A percentile compares a stretch with the other conserved stretches of the same genome.
Conservation (phyloP, 2,888 invertebrate genomes). For the Pammene fasciana region DNA sequence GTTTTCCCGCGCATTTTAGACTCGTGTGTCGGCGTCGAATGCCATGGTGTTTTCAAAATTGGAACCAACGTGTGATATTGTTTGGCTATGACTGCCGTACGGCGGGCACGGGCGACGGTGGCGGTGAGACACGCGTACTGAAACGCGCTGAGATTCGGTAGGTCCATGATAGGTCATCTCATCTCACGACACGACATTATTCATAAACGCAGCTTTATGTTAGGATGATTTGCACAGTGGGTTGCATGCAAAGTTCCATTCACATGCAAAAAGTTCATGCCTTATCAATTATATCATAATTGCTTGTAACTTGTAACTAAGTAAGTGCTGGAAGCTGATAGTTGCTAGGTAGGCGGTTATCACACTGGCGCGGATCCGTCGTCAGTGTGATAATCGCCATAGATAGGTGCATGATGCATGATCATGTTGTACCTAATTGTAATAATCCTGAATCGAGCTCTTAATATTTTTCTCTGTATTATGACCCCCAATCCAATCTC, state of each 20-base stretch:
- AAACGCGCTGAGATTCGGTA: slow-evolving; percentile 53
- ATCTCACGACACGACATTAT: slow-evolving; percentile 46
- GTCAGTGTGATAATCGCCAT: too few relatives aligned
- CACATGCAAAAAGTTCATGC: neutral
- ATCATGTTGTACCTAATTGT: too few relatives aligned
- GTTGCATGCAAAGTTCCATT: neutral
- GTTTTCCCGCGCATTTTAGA: slow-evolving; percentile 49
- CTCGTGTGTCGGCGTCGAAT: slow-evolving; percentile 26
- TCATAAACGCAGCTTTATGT: slow-evolving; percentile 39
- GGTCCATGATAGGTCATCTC: slow-evolving; percentile 57
- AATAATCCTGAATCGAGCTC: too few relatives aligned
- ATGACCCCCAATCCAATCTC: too few relatives aligned
- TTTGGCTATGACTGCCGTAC: slow-evolving; percentile 57
- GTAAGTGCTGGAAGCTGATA: too few relatives aligned
- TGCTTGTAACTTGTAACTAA: too few relatives aligned
- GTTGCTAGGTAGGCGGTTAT: too few relatives aligned
- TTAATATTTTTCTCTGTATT: too few relatives aligned
- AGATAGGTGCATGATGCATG: too few relatives aligned
- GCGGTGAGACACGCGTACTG: slow-evolving; percentile 24
- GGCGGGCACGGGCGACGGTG: slow-evolving; percentile 47
- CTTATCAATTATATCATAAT: too few relatives aligned
- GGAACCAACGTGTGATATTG: slow-evolving; percentile 47
- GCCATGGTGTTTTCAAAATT: slow-evolving; percentile 43
- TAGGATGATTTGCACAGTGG: slow-evolving; percentile 24
- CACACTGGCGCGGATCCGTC: too few relatives aligned